Percentiles rank a stretch among this genome's conserved stretches.
Conservation (phyloP, 2,888 invertebrate genomes). For the Tetragnatha montana region DNA sequence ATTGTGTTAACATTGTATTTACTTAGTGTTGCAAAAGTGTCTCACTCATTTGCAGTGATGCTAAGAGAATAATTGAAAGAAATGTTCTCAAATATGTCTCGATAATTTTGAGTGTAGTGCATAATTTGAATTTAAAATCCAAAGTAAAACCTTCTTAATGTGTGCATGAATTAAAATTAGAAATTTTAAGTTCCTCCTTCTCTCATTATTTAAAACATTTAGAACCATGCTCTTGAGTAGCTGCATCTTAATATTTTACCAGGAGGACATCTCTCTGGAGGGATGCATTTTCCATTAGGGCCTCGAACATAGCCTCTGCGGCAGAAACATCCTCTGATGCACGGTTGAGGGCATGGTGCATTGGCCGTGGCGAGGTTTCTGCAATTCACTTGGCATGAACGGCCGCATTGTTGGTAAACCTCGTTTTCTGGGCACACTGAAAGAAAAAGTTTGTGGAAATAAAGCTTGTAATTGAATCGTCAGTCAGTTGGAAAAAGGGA, state of each 20-base stretch:
- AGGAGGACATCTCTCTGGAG: conserved; percentile 19
- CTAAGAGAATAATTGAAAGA: too few relatives aligned
- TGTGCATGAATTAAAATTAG: too few relatives aligned
- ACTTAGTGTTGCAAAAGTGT: too few relatives aligned
- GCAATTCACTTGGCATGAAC: conserved; percentile 14
- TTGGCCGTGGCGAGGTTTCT: background rate
- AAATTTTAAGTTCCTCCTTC: too few relatives aligned
- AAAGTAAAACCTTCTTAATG: too few relatives aligned
- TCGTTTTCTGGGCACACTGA: conserved; percentile 29
- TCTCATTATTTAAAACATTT: too few relatives aligned
- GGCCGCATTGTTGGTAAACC: conserved; percentile 29
- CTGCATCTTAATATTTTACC: conserved; percentile 10
- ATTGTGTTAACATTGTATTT: too few relatives aligned
- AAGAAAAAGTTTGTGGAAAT: background rate
- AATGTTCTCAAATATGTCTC: too few relatives aligned
- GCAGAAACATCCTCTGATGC: conserved; percentile 48
- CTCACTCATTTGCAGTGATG: too few relatives aligned
- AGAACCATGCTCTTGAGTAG: background rate
- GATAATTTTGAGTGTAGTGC: too few relatives aligned
- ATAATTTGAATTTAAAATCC: too few relatives aligned
- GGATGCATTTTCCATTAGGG: conserved; percentile 43
- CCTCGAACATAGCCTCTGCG: conserved; percentile 36
- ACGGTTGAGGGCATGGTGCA: conserved; percentile 2
- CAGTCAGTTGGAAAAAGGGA: too few relatives aligned
- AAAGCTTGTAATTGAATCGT: background rate